Evolutionary conservation across 2,113 vertebrate genomes (phyloP), one percentile per base, ranked within the genome.

Genomic region (Arvicanthis niloticus): DNA sequence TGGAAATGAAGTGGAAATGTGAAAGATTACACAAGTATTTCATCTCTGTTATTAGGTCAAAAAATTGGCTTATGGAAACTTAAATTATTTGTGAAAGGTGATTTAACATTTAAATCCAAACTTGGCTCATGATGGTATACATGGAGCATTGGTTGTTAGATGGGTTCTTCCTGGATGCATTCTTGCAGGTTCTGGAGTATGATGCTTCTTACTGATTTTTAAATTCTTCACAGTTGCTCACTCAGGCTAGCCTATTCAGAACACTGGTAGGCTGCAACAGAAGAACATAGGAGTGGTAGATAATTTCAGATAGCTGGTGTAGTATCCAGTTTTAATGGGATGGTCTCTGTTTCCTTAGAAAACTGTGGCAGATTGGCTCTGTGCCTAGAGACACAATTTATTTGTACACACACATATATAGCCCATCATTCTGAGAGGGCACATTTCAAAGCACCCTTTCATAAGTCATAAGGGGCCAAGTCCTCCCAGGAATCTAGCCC

Each of bases 261-360:
- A 80, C n/a, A 21, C 31, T 45, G 26, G n/a, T 53, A 22, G 19
- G 13, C 12, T 42, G 51, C 19, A 10, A 1, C 0, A 22, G 48
- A 58, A n/a, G 40, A 51, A 9, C 37, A 53, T 65, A n/a, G 58
- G 34, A 82, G 26, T 9, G 72, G 7, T 10, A 2, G 29, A 0
- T 29, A 11, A 51, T 62, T 75, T 95, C 73, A 56, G 82, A 81
- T 77, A 12, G 45, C 37, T 89, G 19, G 22, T 22, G 34, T 24
- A 42, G 53, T 60, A 72, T 19, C 51, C 48, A 51, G 29, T 65
- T 92, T 40, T 26, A 10, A n/a, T 21, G 37, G 5, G 72, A 72
- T 90, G 68, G 40, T 68, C 65, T 91, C 22, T n/a, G 24, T 88
- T 92, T 91, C 91, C 37, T n/a, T 84, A 45, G 60, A 58, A 89